phyloP scores from a whole-genome alignment of 2,888 invertebrate species.

The Drosophila basisetae region DNA sequence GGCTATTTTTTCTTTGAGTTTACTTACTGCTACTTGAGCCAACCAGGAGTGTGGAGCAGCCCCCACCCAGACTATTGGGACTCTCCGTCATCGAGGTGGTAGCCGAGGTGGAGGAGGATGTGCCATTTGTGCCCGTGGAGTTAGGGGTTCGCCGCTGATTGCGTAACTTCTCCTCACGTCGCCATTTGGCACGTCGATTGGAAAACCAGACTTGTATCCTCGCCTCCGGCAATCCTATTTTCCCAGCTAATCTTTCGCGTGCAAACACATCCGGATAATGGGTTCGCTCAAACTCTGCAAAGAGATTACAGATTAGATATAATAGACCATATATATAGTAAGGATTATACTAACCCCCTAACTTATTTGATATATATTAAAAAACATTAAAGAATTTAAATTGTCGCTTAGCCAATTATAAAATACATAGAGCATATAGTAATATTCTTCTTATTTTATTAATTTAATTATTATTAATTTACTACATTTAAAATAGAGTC shows the following conservation, averaged over 20 bases:
- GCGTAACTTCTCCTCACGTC: constrained; percentile 98
- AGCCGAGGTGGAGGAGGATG: constrained; percentile 59
- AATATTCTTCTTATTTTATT: not conserved
- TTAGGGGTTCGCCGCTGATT: constrained; percentile 91
- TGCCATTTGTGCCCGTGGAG: constrained; percentile 78
- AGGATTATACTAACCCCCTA: not conserved
- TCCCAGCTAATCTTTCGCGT: constrained; percentile 94
- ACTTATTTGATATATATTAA: not conserved
- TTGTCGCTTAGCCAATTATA: not conserved
- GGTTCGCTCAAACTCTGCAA: constrained; percentile 95
- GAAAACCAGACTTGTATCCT: constrained; percentile 95
- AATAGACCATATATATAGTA: not conserved
- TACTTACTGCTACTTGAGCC: constrained; percentile 40
- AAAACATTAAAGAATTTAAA: not conserved
- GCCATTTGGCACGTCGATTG: constrained; percentile 99
- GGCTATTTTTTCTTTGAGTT: not conserved
- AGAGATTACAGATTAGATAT: constrained; percentile 37
- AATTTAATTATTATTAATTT: too few species aligned
- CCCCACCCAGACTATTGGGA: constrained; percentile 64
- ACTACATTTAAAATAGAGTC: too few species aligned
- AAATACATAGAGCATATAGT: not conserved
- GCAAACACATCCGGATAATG: constrained; percentile 98
- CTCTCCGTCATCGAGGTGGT: constrained; percentile 70
- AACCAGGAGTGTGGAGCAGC: constrained; percentile 56
- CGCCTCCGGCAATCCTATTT: constrained; percentile 96